Evolutionary conservation across 1,140 invertebrate species (phyloP).

Genomic region (Scylla paramamosain): DNA sequence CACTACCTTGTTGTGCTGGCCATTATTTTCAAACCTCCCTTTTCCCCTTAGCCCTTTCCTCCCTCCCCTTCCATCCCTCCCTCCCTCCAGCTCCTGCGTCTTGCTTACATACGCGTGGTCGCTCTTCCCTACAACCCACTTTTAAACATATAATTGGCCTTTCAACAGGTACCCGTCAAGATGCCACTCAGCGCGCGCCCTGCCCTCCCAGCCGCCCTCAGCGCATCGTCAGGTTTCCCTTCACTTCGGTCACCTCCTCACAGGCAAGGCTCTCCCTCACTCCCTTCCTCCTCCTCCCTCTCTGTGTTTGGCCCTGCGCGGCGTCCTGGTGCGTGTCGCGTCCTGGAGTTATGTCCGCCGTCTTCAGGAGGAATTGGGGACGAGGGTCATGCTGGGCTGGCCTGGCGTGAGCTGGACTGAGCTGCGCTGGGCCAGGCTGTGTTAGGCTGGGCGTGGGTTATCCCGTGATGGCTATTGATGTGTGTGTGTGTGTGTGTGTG

Average conservation of each 20-base stretch:
- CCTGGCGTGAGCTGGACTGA: too few species aligned
- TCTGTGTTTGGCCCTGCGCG: not conserved
- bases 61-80: not conserved
- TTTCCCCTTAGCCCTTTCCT: not conserved
- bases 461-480: too few species aligned
- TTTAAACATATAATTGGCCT: conserved; percentile 70
- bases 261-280: not conserved
- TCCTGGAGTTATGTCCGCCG: not conserved
- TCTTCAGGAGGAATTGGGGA: not conserved
- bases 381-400: not conserved
- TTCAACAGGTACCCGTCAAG: conserved; percentile 64
- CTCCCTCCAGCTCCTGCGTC: not conserved
- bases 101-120: not conserved
- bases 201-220: not conserved
- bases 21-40: not conserved
- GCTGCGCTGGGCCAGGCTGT: too few species aligned
- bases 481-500: not conserved
- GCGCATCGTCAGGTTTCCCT: not conserved
- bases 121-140: conserved; percentile 42
- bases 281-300: not conserved
- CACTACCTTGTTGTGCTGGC: too few species aligned
- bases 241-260: not conserved
- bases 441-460: too few species aligned
- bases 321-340: not conserved
- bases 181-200: conserved; percentile 46